Base-by-base conservation (phyloP, 1,140 invertebrate genomes). In the Helicoverpa armigera region DNA sequence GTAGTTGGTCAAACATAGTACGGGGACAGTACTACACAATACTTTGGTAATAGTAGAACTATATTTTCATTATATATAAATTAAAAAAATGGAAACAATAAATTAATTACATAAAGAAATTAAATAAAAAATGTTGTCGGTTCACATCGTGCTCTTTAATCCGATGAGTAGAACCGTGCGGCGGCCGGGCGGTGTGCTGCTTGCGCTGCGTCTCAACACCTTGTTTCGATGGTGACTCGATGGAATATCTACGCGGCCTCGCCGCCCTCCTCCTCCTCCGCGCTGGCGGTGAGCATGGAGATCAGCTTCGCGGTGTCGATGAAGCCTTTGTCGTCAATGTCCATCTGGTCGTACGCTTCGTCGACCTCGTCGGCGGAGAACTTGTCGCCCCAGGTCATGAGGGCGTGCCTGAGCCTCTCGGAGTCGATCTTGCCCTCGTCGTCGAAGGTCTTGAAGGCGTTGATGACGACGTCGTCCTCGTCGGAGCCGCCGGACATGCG, bases 381-480 rank as follows among this genome's bases (percentile, higher is more conserved):
- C 96, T 99, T 99, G 93, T 99, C 99, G 87, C 99, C 99, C 97
- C 98, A 99, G 95, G 98, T 99, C 96, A 98, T 97, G 89, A 99
- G 96, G 83, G 98, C 97, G 94, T 99, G 98, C 95, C 98, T 98
- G 95, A 99, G 96, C 94, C 98, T 97, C 93, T 98, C 98, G 84
- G 97, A 97, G 95, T 98, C 97, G 94, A 98, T 98, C 96, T 97
- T 97, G 94, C 98, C 98, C 82, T 97, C 96, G 50, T 97, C 97
- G 95, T 99, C 99, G 96, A 99, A 99, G 95, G 98, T 98, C 95
- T 97, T 98, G 97, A 99, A 99, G 88, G 99, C 98, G 92, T 97
- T 97, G 94, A 98, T 97, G 89, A 99, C 98, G 87, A 98, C 98
- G 73, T 99, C 98, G 92, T 99, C 99, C 80, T 99, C 98, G 95